Evolutionary conservation across 35 echinoderm and acorn worm species (phyloP), one percentile per base, ranked within the genome.

Genomic region (Holothuria glaberrima): DNA sequence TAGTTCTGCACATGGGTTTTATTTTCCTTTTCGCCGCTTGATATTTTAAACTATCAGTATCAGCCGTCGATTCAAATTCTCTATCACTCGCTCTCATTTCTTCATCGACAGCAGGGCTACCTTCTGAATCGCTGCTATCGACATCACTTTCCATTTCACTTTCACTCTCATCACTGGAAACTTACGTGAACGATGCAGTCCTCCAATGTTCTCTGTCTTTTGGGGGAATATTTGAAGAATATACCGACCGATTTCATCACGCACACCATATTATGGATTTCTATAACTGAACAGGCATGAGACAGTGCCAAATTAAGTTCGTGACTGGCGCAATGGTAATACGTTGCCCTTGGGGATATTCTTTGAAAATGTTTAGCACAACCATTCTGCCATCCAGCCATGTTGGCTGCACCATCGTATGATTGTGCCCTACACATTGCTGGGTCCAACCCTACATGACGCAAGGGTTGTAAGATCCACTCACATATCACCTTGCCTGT

Each of bases 391-490:
- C 29, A 28, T 30, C 87, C 48, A 31, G 84, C 84, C 84, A 87
- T 87, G 32, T 87, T 87, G 6, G 63, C 84, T 70, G 84, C 57
- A 5, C 87, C 87, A 78, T 89, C 87, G 38, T 89, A 89, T 30
- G 87, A 75, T 28, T 89, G 87, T 6, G 60, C 33, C 12, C 87
- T 27, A 80, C 87, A 89, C 28, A 75, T 18, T 21, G 20, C 38
- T 16, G 34, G 19, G 58, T 69, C 32, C 18, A 87, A 59, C 19
- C 62, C 84, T 12, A 87, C 13, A 14, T 33, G 6, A 16, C 14
- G 28, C n/a, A 87, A 10, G 28, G 9, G 18, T 14, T 33, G 6
- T 44, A 89, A 20, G 22, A 89, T 89, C 59, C 82, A 34, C 18
- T 89, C 70, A 33, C n/a, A 75, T 10, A 89, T 17, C 9, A 19